These are phyloP conservation scores for Rhizomys pruinosus DNA, from an alignment of 2,113 vertebrate species.

Conservation along the genomic window DNA sequence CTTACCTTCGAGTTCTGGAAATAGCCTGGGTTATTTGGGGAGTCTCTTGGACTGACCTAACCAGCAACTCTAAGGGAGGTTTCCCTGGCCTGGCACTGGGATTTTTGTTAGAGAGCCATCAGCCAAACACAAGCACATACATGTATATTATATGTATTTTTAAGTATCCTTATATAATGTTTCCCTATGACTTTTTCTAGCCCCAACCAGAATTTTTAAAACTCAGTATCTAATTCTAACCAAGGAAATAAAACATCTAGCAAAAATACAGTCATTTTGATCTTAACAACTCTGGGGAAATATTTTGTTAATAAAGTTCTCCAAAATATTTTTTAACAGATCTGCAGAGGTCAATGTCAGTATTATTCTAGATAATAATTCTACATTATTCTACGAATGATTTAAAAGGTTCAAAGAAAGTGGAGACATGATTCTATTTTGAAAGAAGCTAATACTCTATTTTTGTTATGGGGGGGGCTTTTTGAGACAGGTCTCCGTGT, in stretches of 20 bases:
- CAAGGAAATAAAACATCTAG: constrained; percentile 14
- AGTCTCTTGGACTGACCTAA: too few relatives aligned
- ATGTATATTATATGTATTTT: too few relatives aligned
- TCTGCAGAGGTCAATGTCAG: background rate
- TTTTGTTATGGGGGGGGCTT: too few relatives aligned
- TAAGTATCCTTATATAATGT: too few relatives aligned
- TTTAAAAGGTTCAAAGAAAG: background rate
- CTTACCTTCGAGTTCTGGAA: too few relatives aligned
- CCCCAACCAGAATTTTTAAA: background rate
- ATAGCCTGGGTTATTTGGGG: too few relatives aligned
- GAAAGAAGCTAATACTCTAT: constrained; percentile 3
- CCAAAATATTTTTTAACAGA: background rate
- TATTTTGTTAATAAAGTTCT: constrained; percentile 51
- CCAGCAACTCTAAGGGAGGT: too few relatives aligned
- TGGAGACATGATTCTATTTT: constrained; percentile 4
- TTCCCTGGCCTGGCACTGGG: too few relatives aligned
- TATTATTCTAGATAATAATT: constrained; percentile 32
- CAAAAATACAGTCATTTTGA: constrained; percentile 25
- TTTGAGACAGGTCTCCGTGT: too few relatives aligned
- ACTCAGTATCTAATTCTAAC: constrained; percentile 40
- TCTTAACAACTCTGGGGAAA: background rate
- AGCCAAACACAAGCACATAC: too few relatives aligned
- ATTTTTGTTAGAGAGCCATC: too few relatives aligned
- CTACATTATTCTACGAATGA: background rate
- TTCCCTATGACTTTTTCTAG: too few relatives aligned